Evolutionary conservation across 1,140 invertebrate genomes (phyloP).

Genomic region (Lepidurus packardi): DNA sequence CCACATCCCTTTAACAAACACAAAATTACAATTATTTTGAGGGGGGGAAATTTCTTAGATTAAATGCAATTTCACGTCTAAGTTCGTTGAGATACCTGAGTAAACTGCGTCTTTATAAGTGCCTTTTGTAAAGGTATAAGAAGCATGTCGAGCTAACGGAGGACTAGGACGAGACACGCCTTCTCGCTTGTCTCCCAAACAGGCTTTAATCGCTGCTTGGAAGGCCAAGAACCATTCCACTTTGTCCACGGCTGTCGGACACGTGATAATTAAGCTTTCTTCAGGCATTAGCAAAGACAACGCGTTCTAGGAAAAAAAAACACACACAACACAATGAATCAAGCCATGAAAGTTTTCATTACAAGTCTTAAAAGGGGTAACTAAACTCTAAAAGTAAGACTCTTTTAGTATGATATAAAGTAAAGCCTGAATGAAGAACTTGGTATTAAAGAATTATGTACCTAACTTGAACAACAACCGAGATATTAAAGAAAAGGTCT

Average conservation of each 20-base stretch:
- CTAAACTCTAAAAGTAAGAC: too few relatives aligned
- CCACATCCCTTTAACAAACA: constrained; percentile 56
- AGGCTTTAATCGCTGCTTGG: constrained; percentile 45
- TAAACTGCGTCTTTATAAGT: constrained; percentile 72
- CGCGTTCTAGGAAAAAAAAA: constrained; percentile 53
- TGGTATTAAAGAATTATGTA: too few relatives aligned
- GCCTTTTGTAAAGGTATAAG: constrained; percentile 66
- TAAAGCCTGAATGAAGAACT: too few relatives aligned
- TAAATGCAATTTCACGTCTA: background rate
- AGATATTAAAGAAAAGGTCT: too few relatives aligned
- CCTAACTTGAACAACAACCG: too few relatives aligned
- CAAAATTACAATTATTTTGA: background rate
- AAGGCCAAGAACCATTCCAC: constrained; percentile 64
- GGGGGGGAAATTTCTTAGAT: too few relatives aligned
- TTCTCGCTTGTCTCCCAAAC: constrained; percentile 31
- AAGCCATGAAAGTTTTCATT: too few relatives aligned
- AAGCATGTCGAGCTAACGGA: constrained; percentile 62
- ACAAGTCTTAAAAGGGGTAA: too few relatives aligned
- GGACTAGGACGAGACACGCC: constrained; percentile 52
- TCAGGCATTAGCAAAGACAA: constrained; percentile 68
- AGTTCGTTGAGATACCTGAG: constrained; percentile 43
- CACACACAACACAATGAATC: constrained; percentile 26
- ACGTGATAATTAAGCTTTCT: constrained; percentile 62
- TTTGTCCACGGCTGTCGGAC: constrained; percentile 60
- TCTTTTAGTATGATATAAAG: too few relatives aligned